These are phyloP conservation scores for Manis crassicaudata DNA, from an alignment of 2,797 vertebrate genomes.

Conservation along the genomic window DNA sequence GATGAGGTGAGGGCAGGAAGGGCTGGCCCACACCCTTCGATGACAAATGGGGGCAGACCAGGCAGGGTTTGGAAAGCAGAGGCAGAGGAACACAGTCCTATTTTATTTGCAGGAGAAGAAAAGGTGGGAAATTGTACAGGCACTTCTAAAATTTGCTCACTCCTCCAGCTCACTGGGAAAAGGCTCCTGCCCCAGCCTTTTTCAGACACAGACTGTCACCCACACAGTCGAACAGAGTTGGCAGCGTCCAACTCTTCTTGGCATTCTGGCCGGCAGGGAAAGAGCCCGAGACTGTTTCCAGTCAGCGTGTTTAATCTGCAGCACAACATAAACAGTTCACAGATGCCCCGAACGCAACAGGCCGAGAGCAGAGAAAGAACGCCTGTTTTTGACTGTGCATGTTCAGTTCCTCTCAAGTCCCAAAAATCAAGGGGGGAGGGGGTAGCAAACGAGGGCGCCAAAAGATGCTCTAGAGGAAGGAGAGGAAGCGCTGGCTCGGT, in stretches of 20 bases:
- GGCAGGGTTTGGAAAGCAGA: background rate
- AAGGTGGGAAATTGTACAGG: background rate
- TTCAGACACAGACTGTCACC: background rate
- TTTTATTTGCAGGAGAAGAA: background rate
- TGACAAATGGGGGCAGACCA: background rate
- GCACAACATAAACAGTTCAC: background rate
- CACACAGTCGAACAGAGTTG: background rate
- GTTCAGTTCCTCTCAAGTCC: slow-evolving; percentile 14
- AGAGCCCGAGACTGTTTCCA: background rate
- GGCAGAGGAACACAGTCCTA: background rate
- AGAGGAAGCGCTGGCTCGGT: background rate
- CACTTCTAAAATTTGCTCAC: background rate
- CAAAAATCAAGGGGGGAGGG: background rate
- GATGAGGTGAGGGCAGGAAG: background rate
- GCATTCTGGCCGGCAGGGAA: background rate
- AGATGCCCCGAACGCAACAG: background rate
- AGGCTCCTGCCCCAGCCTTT: background rate
- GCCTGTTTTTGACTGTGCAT: background rate
- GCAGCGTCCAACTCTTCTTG: background rate
- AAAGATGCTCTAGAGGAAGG: slow-evolving; percentile 37
- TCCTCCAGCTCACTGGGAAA: background rate
- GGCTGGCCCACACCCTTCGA: background rate
- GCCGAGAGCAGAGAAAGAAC: background rate
- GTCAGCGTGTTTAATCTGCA: background rate
- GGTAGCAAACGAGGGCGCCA: background rate